Percentiles rank a stretch among this genome's conserved stretches.
These are phyloP conservation scores for Maniola hyperantus DNA, from an alignment of 2,888 invertebrate genomes.

Conservation along the genomic window DNA sequence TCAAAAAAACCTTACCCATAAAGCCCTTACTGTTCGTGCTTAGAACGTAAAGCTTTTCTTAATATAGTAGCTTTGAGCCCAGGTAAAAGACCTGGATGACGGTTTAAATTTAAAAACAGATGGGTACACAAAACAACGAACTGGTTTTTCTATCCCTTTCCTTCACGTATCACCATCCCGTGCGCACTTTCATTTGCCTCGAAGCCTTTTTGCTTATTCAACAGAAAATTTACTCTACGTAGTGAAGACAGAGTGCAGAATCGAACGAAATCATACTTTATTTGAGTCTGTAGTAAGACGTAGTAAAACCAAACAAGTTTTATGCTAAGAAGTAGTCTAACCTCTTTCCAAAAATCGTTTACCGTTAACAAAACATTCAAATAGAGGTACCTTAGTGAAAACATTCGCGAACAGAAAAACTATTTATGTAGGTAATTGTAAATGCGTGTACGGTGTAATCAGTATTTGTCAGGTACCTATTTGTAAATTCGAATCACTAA, in stretches of 20 bases:
- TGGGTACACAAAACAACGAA: conserved; percentile 34
- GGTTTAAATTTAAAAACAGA: conserved; percentile 36
- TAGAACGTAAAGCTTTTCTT: not conserved
- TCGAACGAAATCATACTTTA: conserved; percentile 7
- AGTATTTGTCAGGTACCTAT: not conserved
- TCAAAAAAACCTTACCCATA: too few species aligned
- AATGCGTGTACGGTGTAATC: conserved; percentile 4
- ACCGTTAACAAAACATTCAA: conserved; percentile 66
- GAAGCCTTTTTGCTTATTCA: conserved; percentile 16
- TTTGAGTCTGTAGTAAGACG: conserved; percentile 62
- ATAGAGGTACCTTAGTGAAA: conserved; percentile 47
- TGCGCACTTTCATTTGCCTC: conserved; percentile 17
- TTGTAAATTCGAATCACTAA: not conserved
- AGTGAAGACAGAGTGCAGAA: conserved; percentile 4
- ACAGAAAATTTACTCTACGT: conserved; percentile 14
- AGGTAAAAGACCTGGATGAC: conserved; percentile 34
- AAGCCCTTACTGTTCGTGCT: too few species aligned
- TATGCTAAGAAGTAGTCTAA: conserved; percentile 63
- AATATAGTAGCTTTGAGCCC: conserved; percentile 40
- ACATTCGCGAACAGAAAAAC: conserved; percentile 1
- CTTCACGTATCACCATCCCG: conserved; percentile 18
- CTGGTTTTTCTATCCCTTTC: conserved; percentile 31
- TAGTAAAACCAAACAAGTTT: conserved; percentile 77
- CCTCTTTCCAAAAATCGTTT: conserved; percentile 63
- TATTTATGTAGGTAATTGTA: not conserved